These are phyloP conservation scores for Stichodactyla mertensii DNA, from an alignment of 64 coral and sea anemone species.

Conservation along the genomic window DNA sequence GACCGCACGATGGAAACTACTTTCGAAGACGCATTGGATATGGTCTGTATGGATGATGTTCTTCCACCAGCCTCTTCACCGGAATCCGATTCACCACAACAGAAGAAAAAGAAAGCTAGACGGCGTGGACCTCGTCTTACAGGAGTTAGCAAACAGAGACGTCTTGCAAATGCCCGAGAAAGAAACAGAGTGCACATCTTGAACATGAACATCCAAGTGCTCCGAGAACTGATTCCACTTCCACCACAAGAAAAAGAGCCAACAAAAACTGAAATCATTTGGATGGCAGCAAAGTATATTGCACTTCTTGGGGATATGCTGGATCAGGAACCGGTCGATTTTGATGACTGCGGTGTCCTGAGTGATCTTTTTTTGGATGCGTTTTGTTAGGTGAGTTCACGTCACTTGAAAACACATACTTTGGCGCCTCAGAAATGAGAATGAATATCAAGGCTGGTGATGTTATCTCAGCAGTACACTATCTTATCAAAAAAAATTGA, in stretches of 20 bases:
- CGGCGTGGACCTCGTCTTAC: slow-evolving; percentile 53
- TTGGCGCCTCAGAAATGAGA: no score
- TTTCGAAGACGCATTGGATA: slow-evolving; percentile 11
- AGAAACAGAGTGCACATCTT: slow-evolving; percentile 53
- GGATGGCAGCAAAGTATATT: slow-evolving; percentile 61
- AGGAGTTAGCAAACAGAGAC: slow-evolving; percentile 60
- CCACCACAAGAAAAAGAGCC: slow-evolving; percentile 68
- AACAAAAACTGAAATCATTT: slow-evolving; percentile 57
- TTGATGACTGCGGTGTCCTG: slow-evolving; percentile 5
- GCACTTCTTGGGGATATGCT: slow-evolving; percentile 51
- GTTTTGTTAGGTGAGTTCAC: slow-evolving; percentile 19
- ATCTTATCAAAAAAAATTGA: background rate
- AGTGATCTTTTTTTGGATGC: slow-evolving; percentile 30
- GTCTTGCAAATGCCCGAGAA: slow-evolving; percentile 60
- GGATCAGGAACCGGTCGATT: slow-evolving; percentile 30
- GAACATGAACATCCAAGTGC: slow-evolving; percentile 65
- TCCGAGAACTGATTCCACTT: slow-evolving; percentile 50
- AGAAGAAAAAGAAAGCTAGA: slow-evolving; percentile 51
- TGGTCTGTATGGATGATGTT: slow-evolving; percentile 30
- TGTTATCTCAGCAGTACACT: background rate
- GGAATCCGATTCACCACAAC: slow-evolving; percentile 20
- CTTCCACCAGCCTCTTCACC: background rate
- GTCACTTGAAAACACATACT: background rate
- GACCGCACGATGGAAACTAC: background rate
- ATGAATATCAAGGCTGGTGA: no score